Evolutionary conservation across 2,113 vertebrate genomes (phyloP).

Genomic region (Onychorhynchus coronatus): DNA sequence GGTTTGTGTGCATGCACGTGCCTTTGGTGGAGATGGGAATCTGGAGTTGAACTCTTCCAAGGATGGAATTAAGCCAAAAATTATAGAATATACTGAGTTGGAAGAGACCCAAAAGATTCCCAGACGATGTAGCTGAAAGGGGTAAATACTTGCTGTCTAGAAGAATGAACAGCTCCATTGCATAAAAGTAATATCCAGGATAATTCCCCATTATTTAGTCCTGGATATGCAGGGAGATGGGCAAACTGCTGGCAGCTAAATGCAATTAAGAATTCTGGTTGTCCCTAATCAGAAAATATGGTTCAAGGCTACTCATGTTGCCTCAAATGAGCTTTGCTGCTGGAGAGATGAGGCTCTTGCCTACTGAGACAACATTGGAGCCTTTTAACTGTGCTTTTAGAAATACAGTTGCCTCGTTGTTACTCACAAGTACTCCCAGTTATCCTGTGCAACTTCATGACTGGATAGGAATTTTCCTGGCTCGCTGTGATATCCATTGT

Average conservation of each 20-base stretch:
- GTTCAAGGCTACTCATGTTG: background rate
- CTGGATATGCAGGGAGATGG: background rate
- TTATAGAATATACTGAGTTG: background rate
- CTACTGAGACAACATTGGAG: background rate
- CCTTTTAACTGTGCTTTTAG: background rate
- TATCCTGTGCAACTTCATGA: background rate
- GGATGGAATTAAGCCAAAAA: background rate
- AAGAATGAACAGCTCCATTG: background rate
- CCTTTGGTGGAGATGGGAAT: background rate
- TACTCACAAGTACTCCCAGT: background rate
- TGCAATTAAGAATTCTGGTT: background rate
- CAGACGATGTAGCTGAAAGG: background rate
- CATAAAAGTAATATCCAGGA: background rate
- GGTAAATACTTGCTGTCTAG: background rate
- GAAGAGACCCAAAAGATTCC: rapidly evolving
- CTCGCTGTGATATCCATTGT: background rate
- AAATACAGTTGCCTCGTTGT: background rate
- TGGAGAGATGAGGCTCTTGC: background rate
- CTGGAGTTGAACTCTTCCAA: background rate
- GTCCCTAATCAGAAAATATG: background rate
- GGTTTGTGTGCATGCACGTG: rapidly evolving
- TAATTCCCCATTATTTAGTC: rapidly evolving
- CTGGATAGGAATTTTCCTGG: background rate
- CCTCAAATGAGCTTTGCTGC: background rate
- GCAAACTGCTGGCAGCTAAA: background rate